Conservation (phyloP, 2,113 vertebrate species). For the Lampris incognitus region DNA sequence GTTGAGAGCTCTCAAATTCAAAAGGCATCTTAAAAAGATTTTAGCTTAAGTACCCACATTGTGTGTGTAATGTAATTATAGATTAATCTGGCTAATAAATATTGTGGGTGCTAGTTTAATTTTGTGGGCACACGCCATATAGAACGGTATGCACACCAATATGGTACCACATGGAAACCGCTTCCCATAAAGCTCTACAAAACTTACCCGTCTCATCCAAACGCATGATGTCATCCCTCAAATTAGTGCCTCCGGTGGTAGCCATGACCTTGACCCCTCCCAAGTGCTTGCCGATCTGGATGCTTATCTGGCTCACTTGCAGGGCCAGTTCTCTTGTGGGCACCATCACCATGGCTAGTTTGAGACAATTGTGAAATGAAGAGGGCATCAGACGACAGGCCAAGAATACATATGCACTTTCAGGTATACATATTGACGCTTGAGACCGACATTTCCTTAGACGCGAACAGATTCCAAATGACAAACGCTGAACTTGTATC, state of each 20-base stretch:
- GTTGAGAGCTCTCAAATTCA: no score
- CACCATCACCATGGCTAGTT: slow-evolving; percentile 77
- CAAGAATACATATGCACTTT: no score
- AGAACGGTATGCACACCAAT: no score
- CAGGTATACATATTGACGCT: no score
- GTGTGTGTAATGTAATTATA: no score
- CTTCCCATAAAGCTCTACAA: background rate
- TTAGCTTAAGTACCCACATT: no score
- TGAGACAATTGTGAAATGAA: slow-evolving; percentile 6
- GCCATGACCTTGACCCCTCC: slow-evolving; percentile 82
- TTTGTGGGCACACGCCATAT: no score
- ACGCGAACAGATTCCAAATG: background rate
- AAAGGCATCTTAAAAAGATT: no score
- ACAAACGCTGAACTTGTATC: background rate
- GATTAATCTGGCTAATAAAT: no score
- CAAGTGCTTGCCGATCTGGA: slow-evolving; percentile 79
- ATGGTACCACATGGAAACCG: background rate
- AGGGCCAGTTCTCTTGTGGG: slow-evolving; percentile 80
- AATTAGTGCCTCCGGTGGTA: slow-evolving; percentile 80
- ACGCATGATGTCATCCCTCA: slow-evolving; percentile 82
- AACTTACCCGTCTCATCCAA: slow-evolving; percentile 77
- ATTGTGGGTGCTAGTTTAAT: no score
- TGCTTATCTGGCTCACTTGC: slow-evolving; percentile 81
- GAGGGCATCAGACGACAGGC: background rate
- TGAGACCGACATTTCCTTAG: no score